A percentile compares a stretch with the other conserved stretches of the same genome.
Evolutionary conservation across 2,797 vertebrate genomes (phyloP).

Genomic region (Pyrocephalus nanus): DNA sequence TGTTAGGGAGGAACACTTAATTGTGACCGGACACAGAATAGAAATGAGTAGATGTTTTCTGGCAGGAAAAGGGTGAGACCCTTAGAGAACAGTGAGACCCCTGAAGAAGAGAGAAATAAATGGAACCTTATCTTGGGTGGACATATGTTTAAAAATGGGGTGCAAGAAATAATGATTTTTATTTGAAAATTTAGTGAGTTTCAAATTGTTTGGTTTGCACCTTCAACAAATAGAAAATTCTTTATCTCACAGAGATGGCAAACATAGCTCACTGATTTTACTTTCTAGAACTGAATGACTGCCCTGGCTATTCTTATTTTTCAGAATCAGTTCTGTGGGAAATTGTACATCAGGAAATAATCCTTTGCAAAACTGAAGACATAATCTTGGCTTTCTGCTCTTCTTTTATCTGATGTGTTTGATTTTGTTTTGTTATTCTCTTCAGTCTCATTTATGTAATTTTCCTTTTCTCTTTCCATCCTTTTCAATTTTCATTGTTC

Average conservation of each 20-base stretch:
- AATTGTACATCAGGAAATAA: conserved; percentile 3
- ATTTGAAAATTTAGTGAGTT: neutral
- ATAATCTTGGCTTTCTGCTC: conserved; percentile 10
- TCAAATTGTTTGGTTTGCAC: neutral
- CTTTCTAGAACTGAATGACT: neutral
- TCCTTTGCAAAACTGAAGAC: neutral
- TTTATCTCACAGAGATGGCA: neutral
- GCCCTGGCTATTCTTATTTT: neutral
- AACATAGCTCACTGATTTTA: neutral
- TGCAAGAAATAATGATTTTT: neutral
- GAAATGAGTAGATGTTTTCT: neutral
- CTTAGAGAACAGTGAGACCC: neutral
- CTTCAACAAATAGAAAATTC: neutral
- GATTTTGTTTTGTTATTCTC: conserved; percentile 8
- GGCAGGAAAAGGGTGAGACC: neutral
- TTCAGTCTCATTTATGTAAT: neutral
- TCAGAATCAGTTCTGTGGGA: neutral
- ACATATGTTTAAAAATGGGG: neutral
- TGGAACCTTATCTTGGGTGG: neutral
- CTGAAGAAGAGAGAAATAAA: neutral
- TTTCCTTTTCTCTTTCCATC: neutral
- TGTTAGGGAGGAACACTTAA: no score
- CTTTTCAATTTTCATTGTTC: neutral
- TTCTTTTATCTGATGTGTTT: neutral
- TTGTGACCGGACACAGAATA: neutral